Percentiles rank a stretch among this genome's conserved stretches.
phyloP scores from a whole-genome alignment of 1,140 invertebrate genomes.

The Hylaeus anthracinus region DNA sequence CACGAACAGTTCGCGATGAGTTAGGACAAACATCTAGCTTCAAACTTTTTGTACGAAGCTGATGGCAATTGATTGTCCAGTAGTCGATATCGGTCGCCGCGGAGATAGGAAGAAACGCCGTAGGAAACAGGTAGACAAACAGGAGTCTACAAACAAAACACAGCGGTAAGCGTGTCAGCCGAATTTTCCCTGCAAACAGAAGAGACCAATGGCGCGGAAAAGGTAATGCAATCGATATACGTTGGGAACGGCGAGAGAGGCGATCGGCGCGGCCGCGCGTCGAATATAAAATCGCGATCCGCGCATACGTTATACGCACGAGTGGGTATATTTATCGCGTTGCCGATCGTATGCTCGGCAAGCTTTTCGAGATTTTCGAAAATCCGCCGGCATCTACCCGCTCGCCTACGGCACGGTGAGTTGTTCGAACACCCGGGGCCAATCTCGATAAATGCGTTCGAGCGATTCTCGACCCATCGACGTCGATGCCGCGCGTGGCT shows the following conservation, averaged over 20 bases:
- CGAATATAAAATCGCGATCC: constrained; percentile 57
- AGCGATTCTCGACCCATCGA: constrained; percentile 61
- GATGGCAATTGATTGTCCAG: too few relatives aligned
- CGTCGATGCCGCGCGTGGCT: constrained; percentile 4
- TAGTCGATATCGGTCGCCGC: background rate
- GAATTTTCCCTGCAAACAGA: constrained; percentile 34
- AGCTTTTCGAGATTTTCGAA: constrained; percentile 59
- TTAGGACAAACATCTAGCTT: too few relatives aligned
- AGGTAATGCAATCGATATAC: constrained; percentile 60
- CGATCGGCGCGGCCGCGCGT: constrained; percentile 12
- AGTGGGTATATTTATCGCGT: constrained; percentile 59
- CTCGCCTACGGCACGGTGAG: constrained; percentile 39
- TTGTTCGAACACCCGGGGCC: constrained; percentile 59
- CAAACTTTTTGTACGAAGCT: too few relatives aligned
- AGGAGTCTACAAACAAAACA: constrained; percentile 16
- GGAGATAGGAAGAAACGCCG: background rate
- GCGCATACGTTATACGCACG: constrained; percentile 58
- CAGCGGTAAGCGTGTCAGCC: constrained; percentile 7
- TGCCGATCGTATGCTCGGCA: constrained; percentile 41
- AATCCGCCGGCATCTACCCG: constrained; percentile 57
- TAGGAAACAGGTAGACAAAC: background rate
- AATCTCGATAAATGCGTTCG: constrained; percentile 65
- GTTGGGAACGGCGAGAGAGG: constrained; percentile 18
- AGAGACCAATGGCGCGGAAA: constrained; percentile 37
- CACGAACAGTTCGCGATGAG: too few relatives aligned